Conservation (phyloP, 2,797 vertebrate species). For the Spinus olivaceus region DNA sequence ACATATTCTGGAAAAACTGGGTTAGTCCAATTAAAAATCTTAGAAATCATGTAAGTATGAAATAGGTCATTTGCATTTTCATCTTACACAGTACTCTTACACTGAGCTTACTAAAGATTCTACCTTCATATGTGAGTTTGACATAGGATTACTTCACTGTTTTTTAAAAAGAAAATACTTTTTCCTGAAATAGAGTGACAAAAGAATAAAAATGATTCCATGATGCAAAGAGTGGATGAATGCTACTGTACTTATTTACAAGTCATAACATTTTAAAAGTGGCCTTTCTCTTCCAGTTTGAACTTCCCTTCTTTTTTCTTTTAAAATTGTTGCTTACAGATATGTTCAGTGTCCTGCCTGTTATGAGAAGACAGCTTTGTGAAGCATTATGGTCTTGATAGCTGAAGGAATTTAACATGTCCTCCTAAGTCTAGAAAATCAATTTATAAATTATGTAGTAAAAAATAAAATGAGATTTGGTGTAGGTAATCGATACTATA, state of each 20-base stretch:
- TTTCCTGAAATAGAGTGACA: neutral
- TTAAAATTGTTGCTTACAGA: neutral
- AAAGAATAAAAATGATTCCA: neutral
- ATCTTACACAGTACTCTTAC: neutral
- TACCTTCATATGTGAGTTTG: neutral
- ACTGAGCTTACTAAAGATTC: neutral
- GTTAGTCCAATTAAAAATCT: neutral
- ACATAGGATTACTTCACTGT: neutral
- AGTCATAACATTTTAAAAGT: neutral
- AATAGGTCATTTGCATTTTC: neutral
- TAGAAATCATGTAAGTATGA: neutral
- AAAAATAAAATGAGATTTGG: neutral
- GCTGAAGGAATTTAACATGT: neutral
- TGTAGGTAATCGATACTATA: neutral
- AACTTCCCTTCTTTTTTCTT: neutral
- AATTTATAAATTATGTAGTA: neutral
- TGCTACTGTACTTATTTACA: neutral
- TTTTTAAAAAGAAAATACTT: neutral
- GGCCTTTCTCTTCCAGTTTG: neutral
- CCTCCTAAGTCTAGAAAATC: neutral
- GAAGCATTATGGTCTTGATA: neutral
- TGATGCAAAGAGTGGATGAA: neutral
- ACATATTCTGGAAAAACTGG: neutral
- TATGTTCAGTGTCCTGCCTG: neutral
- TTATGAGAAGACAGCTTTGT: neutral